Conservation (phyloP, 2,113 vertebrate genomes). For the Phoxinus phoxinus region DNA sequence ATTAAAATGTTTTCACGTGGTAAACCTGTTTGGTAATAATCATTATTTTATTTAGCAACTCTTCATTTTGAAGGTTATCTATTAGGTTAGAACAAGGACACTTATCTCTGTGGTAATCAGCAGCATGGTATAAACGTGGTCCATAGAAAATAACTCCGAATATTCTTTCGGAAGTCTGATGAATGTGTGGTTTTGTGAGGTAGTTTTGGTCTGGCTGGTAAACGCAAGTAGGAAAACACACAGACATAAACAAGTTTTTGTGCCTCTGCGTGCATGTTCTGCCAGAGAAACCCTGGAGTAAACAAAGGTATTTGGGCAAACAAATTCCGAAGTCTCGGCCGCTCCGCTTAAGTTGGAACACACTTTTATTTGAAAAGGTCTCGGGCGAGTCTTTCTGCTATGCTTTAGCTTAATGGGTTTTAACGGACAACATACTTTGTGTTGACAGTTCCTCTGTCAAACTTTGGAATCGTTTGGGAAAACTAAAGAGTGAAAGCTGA, state of each 20-base stretch:
- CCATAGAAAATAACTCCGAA: not conserved
- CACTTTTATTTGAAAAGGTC: not conserved
- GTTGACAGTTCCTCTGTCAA: conserved; percentile 35
- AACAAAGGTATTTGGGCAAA: conserved; percentile 13
- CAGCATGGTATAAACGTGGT: not conserved
- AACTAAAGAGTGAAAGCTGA: not conserved
- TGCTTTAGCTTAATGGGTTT: conserved; percentile 22
- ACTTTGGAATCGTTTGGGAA: conserved; percentile 10
- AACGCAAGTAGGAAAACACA: not conserved
- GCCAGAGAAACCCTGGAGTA: conserved; percentile 28
- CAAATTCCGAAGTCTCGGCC: not conserved
- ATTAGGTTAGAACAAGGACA: not conserved
- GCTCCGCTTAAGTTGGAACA: not conserved
- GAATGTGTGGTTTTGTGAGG: conserved; percentile 16
- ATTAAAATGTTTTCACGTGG: not conserved
- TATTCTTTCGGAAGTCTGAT: not conserved
- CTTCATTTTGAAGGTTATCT: not conserved
- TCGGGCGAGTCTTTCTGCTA: not conserved
- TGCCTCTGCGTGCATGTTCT: not conserved
- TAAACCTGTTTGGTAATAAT: conserved; percentile 9
- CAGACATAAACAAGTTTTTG: conserved; percentile 9
- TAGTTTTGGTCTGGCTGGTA: conserved; percentile 6
- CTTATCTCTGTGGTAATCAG: not conserved
- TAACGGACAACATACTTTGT: conserved; percentile 21
- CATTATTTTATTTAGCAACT: not conserved